Evolutionary conservation across 1,140 invertebrate species (phyloP).

Genomic region (Temnothorax curvispinosus): DNA sequence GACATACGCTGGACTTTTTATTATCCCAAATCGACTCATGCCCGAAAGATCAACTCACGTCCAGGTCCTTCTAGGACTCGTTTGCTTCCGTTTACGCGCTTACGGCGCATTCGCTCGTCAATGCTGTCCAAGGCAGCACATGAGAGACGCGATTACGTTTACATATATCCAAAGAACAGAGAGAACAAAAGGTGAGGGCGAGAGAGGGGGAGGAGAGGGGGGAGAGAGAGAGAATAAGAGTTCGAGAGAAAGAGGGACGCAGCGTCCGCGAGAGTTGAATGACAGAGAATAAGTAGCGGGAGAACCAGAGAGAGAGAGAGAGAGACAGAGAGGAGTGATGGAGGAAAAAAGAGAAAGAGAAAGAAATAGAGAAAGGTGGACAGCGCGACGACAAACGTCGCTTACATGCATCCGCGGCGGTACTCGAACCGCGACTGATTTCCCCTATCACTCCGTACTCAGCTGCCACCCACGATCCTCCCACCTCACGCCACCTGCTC

Average conservation of each 20-base stretch:
- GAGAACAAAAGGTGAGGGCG: not conserved
- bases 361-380: not conserved
- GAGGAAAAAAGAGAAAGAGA: not conserved
- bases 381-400: conserved; percentile 38
- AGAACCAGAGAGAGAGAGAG: not conserved
- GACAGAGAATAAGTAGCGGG: not conserved
- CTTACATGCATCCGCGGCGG: conserved; percentile 72
- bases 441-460: conserved; percentile 76
- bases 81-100: conserved; percentile 33
- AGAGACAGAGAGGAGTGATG: not conserved
- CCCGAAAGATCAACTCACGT: conserved; percentile 26
- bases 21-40: conserved; percentile 11
- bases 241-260: not conserved
- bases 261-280: conserved; percentile 9
- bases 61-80: conserved; percentile 2
- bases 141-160: conserved; percentile 12
- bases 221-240: not conserved
- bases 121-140: not conserved
- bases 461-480: conserved; percentile 74
- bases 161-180: conserved; percentile 33
- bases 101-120: not conserved
- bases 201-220: not conserved
- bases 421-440: conserved; percentile 80
- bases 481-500: conserved; percentile 63
- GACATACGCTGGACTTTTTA: not conserved